These are phyloP conservation scores for Saxidomus purpurata DNA, from an alignment of 1,140 invertebrate species.

Conservation along the genomic window DNA sequence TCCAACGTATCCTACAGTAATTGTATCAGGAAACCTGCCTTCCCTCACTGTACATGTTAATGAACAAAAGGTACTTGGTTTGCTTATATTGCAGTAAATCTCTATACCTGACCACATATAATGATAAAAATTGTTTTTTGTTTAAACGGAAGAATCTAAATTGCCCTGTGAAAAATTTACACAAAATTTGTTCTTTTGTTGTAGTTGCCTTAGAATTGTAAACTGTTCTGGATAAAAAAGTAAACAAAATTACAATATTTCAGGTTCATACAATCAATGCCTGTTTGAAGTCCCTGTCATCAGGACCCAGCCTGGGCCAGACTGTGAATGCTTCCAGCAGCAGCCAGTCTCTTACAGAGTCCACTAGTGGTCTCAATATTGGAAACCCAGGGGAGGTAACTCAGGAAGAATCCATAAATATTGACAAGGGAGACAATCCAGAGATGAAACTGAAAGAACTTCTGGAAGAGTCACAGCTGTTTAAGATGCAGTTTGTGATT, in stretches of 20 bases:
- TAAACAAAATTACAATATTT: neutral
- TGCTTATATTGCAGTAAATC: neutral
- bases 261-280: constrained; percentile 55
- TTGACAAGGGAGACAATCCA: constrained; percentile 41
- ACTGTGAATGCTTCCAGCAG: neutral
- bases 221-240: too few relatives aligned
- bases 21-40: constrained; percentile 94
- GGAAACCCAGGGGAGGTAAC: constrained; percentile 31
- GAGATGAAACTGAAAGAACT: constrained; percentile 70
- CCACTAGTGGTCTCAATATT: constrained; percentile 34
- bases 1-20: constrained; percentile 94
- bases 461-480: constrained; percentile 89
- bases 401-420: neutral
- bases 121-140: too few relatives aligned
- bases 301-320: neutral
- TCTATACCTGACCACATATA: too few relatives aligned
- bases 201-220: too few relatives aligned
- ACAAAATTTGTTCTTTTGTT: too few relatives aligned
- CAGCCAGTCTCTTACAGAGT: constrained; percentile 35
- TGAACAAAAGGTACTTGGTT: constrained; percentile 83
- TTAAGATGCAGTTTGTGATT: constrained; percentile 95
- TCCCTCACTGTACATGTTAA: constrained; percentile 95
- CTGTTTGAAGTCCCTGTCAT: constrained; percentile 40
- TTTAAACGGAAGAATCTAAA: too few relatives aligned
- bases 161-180: too few relatives aligned